Evolutionary conservation across 2,113 vertebrate genomes (phyloP).

Genomic region (Dascyllus trimaculatus): DNA sequence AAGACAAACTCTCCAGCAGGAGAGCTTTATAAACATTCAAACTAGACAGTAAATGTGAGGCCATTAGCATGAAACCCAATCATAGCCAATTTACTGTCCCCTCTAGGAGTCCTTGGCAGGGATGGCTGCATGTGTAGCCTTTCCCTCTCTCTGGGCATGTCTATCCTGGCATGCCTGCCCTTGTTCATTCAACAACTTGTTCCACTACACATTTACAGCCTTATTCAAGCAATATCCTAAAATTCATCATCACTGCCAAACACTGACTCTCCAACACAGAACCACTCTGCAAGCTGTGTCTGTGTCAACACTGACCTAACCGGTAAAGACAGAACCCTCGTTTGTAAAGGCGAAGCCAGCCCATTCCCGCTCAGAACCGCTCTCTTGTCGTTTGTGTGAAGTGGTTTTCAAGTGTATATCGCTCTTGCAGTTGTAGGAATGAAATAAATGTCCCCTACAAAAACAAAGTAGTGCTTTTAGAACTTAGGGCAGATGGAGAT

Average conservation of each 20-base stretch:
- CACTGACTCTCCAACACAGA: constrained; percentile 36
- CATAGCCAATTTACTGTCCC: constrained; percentile 43
- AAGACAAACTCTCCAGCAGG: constrained; percentile 18
- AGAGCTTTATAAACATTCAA: constrained; percentile 51
- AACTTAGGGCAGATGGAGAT: constrained; percentile 14
- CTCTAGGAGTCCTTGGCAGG: constrained; percentile 49
- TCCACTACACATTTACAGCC: constrained; percentile 58
- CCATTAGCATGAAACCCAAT: constrained; percentile 53
- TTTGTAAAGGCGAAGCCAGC: constrained; percentile 48
- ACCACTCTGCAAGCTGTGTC: constrained; percentile 13
- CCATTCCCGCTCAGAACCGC: constrained; percentile 23
- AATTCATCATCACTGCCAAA: constrained; percentile 28
- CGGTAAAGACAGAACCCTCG: constrained; percentile 51
- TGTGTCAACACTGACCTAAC: constrained; percentile 58
- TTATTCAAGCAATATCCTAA: constrained; percentile 54
- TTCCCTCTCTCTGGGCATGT: constrained; percentile 36
- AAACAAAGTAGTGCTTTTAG: constrained; percentile 21
- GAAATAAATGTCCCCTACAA: constrained; percentile 27
- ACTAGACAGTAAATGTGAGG: constrained; percentile 44
- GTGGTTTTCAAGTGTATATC: constrained; percentile 21
- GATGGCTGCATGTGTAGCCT: constrained; percentile 27
- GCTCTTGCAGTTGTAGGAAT: neutral
- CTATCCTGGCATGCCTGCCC: constrained; percentile 20
- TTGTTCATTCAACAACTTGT: constrained; percentile 46
- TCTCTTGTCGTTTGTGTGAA: constrained; percentile 29